phyloP scores from a whole-genome alignment of 1,140 invertebrate species.

The Pseudomyrmex flavicornis region DNA sequence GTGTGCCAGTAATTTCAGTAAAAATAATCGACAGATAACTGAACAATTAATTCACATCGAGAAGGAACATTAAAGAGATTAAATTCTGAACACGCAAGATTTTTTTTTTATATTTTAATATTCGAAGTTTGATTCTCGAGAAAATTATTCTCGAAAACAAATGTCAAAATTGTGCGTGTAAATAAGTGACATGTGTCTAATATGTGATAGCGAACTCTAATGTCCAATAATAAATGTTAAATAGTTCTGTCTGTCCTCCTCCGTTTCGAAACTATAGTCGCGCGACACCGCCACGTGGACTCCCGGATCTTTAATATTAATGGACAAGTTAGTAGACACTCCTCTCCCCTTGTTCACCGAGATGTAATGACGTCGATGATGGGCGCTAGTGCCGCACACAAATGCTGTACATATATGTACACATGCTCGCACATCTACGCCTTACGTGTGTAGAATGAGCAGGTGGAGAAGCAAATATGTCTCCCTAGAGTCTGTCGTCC shows the following conservation, averaged over 20 bases:
- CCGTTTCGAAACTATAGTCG: conserved; percentile 23
- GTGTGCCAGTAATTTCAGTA: background rate
- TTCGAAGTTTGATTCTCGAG: background rate
- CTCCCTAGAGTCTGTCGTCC: conserved; percentile 15
- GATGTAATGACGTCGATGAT: conserved; percentile 66
- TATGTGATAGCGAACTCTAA: conserved; percentile 17
- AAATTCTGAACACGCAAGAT: background rate
- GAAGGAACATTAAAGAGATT: background rate
- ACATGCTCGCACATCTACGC: conserved; percentile 37
- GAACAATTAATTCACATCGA: background rate
- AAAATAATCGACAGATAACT: background rate
- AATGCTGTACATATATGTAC: background rate
- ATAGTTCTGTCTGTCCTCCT: background rate
- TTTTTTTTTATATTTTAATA: background rate
- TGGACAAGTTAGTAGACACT: conserved; percentile 82
- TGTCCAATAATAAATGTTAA: conserved; percentile 45
- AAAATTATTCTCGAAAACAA: background rate
- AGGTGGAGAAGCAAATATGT: conserved; percentile 25
- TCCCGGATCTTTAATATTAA: conserved; percentile 84
- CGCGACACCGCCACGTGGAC: conserved; percentile 29
- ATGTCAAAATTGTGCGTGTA: background rate
- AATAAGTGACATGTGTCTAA: background rate
- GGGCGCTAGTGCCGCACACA: conserved; percentile 5
- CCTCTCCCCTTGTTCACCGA: conserved; percentile 51
- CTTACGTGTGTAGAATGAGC: conserved; percentile 29